A percentile compares a stretch with the other conserved stretches of the same genome.
Evolutionary conservation across 1,140 invertebrate species (phyloP).

Genomic region (Brachionus paranguensis): DNA sequence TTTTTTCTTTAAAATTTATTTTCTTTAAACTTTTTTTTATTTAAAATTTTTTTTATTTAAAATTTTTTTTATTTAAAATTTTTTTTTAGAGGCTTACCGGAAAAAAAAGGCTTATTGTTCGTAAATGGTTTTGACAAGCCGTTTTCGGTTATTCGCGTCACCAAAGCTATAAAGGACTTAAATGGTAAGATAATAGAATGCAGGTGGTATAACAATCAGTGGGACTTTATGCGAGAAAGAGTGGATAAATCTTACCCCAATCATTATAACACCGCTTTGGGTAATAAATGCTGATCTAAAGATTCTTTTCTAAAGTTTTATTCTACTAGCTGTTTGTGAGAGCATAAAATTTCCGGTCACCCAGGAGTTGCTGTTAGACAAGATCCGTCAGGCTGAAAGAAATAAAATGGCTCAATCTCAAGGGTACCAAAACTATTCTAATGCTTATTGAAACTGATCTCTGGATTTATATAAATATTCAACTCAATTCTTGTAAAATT

Average conservation of each 20-base stretch:
- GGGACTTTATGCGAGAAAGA: slow-evolving; percentile 91
- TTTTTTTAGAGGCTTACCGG: slow-evolving; percentile 64
- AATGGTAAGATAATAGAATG: slow-evolving; percentile 96
- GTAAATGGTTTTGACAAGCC: slow-evolving; percentile 67
- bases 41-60: background rate
- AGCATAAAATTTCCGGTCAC: slow-evolving; percentile 38
- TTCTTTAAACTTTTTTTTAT: background rate
- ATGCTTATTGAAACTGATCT: background rate
- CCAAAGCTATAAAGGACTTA: slow-evolving; percentile 68
- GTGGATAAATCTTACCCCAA: slow-evolving; percentile 97
- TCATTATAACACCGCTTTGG: slow-evolving; percentile 69
- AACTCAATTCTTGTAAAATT: background rate
- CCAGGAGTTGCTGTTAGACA: background rate
- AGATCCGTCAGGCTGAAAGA: background rate
- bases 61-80: slow-evolving; percentile 11
- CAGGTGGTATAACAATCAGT: slow-evolving; percentile 61
- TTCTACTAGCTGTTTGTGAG: slow-evolving; percentile 29
- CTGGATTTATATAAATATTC: background rate
- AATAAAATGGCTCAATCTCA: background rate
- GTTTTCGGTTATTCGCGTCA: slow-evolving; percentile 69
- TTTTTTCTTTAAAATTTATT: background rate
- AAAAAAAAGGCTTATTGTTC: slow-evolving; percentile 70
- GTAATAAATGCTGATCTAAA: slow-evolving; percentile 55
- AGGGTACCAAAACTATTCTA: background rate
- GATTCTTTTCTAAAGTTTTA: background rate